Conservation (phyloP, 2,797 vertebrate genomes). For the Argentina silus region DNA sequence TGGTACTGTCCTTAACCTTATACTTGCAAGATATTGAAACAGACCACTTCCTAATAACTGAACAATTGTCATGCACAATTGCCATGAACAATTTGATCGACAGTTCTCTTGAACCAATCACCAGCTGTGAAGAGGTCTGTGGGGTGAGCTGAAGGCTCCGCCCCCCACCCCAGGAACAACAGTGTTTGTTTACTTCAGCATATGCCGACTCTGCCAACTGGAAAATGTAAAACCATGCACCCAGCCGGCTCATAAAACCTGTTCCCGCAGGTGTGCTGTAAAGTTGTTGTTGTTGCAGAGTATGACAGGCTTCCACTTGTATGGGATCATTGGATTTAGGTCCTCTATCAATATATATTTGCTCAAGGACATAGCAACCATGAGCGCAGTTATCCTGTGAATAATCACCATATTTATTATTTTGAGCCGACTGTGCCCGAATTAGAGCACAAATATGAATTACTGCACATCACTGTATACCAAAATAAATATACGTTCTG, state of each 20-base stretch:
- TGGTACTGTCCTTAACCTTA: too few species aligned
- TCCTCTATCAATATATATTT: too few species aligned
- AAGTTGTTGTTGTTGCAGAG: constrained; percentile 63
- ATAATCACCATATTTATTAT: too few species aligned
- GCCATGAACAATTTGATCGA: constrained; percentile 18
- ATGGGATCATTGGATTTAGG: not conserved
- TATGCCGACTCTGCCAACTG: constrained; percentile 71
- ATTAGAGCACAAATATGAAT: too few species aligned
- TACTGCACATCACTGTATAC: too few species aligned
- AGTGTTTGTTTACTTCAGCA: constrained; percentile 68
- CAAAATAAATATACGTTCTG: too few species aligned
- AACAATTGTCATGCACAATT: not conserved
- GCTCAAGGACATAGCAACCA: too few species aligned
- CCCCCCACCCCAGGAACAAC: not conserved
- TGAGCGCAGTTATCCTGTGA: too few species aligned
- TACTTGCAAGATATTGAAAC: too few species aligned
- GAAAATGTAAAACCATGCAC: constrained; percentile 74
- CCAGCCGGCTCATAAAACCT: constrained; percentile 62
- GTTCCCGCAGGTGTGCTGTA: constrained; percentile 70
- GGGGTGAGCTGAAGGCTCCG: constrained; percentile 27
- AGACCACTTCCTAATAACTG: not conserved
- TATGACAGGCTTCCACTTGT: not conserved
- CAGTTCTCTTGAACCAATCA: not conserved
- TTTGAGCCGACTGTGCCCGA: too few species aligned
- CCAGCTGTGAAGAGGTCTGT: constrained; percentile 27